Base-by-base conservation (phyloP, 2,888 invertebrate species). In the Drosophila subquinaria region DNA sequence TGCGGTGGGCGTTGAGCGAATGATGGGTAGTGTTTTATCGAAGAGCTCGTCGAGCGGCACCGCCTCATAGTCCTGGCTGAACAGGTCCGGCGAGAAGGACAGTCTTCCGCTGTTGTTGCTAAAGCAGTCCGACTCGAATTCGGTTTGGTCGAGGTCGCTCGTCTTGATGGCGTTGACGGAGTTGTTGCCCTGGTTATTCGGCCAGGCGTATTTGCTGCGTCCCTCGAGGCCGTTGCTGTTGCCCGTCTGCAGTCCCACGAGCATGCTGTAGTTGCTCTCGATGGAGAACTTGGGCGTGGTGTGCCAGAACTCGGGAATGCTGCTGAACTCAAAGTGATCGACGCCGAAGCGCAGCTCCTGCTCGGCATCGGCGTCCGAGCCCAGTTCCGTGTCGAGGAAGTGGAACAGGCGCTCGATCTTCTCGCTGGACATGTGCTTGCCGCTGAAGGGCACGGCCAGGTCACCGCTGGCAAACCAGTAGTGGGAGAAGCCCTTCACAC, bases 401-500 rank as follows among this genome's bases (percentile, higher is more conserved):
- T 72, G 65, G 52, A 92, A 92, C 0, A 91, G 69, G 10, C 88
- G 82, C 33, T 88, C 80, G 6, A 92, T 79, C 53, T 89, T 91
- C 0, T 86, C 88, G 3, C 78, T 51, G 0, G 76, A 1, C 61
- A 92, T 76, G 17, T 66, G 75, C 43, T 90, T 88, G 40, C 92
- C 92, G 17, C 79, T 90, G 51, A 92, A 92, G 0, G 92, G 91
- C 57, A 92, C 82, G 0, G 90, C 79, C 47, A 92, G 57, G 45
- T 91, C 90, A 0, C 90, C 91, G 20, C 83, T 91, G 17, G 91
- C 90, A 60, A 92, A 91, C 92, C 92, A 92, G 60, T 91, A 92
- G n/a, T 92, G 90, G 0, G 92, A 92, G 69, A 76, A 74, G 2
- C 76, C 88, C 36, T 89, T 82, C 0, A 67, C 63, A 10, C 68